Conservation (phyloP, 2,888 invertebrate genomes). For the Litoditis marina region DNA sequence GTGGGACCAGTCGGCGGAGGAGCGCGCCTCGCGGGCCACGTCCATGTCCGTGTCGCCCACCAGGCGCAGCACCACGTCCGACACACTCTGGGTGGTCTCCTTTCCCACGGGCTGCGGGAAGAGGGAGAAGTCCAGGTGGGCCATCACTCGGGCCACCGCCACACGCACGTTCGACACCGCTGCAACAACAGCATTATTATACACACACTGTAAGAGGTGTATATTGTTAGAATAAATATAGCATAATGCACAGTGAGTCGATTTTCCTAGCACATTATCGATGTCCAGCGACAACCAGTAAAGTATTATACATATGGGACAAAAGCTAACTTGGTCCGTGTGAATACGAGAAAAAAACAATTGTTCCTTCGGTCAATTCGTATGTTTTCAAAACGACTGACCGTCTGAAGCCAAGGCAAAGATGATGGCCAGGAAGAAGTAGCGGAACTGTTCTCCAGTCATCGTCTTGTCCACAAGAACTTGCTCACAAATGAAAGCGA, state of each 20-base stretch:
- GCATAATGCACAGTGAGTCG: background rate
- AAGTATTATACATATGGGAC: background rate
- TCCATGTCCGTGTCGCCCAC: slow-evolving; percentile 23
- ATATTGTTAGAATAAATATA: background rate
- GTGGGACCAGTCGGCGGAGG: slow-evolving; percentile 3
- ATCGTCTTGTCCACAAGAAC: slow-evolving; percentile 23
- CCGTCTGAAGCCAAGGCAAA: slow-evolving; percentile 17
- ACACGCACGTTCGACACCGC: slow-evolving; percentile 40
- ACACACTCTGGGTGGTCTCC: slow-evolving; percentile 8
- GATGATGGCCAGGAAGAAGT: slow-evolving; percentile 27
- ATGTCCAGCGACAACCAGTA: no score
- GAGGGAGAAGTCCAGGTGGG: slow-evolving; percentile 1
- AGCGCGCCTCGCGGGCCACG: slow-evolving; percentile 21
- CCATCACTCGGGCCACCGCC: slow-evolving; percentile 21
- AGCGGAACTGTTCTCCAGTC: slow-evolving; percentile 29
- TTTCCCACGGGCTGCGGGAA: slow-evolving; percentile 2
- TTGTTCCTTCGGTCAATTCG: no score
- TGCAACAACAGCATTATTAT: slow-evolving; percentile 16
- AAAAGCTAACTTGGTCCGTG: background rate
- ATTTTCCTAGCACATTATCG: no score
- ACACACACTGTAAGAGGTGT: no score
- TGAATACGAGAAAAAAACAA: background rate
- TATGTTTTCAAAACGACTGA: slow-evolving; percentile 19
- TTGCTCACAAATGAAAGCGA: slow-evolving; percentile 31
- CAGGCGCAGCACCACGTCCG: slow-evolving; percentile 10